Evolutionary conservation across 2,113 vertebrate genomes (phyloP), one percentile per base, ranked within the genome.

Genomic region (Macrotis lagotis): DNA sequence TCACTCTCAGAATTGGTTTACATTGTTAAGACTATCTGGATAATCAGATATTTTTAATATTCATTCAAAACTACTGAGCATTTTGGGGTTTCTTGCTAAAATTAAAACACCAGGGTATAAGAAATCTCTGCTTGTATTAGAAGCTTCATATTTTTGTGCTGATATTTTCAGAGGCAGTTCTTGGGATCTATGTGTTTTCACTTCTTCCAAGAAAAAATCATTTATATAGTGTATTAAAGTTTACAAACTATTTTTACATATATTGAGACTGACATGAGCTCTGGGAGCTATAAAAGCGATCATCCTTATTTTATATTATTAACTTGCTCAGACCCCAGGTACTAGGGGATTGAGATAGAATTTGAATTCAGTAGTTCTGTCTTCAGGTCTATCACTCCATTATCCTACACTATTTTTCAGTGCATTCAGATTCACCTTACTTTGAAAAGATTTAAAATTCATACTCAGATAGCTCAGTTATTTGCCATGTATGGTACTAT

Each of bases 71-170:
- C 5, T 92, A n/a, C 25, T 95, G 25, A 96, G 50, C 83, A 51
- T 51, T 90, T 92, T 44, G 88, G 74, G 5, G 48, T 88, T 24
- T 52, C 44, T 92, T 66, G 16, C 51, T 88, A 89, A 95, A 88
- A 5, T 92, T 92, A 91, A 92, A 93, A 74, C 12, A 48, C 92
- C 8, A 24, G 55, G 51, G 66, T 3, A 52, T 94, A 83, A 48
- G 44, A 93, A 93, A 92, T 55, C 52, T 1, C 90, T 94, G 51
- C 90, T 92, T 94, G 10, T 91, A 92, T 91, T 93, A 50, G 22
- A 55, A 91, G 52, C 7, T 25, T 53, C 52, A 53, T 25, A 53
- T 53, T 53, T 53, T 53, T 53, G 52, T 26, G 25, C 52, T 53
- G 52, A 25, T 53, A 25, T 53, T 53, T 53, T 53, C 52, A 53